Base-by-base conservation (phyloP, 2,888 invertebrate species). In the Apamea sordens region DNA sequence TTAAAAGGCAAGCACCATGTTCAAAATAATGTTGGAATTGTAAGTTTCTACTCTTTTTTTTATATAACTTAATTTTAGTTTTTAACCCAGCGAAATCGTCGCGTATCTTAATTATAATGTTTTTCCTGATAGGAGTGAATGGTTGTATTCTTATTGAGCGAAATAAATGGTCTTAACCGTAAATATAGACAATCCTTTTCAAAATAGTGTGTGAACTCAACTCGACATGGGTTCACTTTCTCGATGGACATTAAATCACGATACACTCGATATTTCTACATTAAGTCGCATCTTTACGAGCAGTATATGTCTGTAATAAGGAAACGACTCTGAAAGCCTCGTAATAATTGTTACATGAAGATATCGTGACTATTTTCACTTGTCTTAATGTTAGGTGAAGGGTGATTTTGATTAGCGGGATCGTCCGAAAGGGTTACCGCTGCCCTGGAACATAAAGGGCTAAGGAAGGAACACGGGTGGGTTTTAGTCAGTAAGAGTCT, bases 301-400 rank as follows among this genome's bases (percentile, higher is more conserved):
- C 84, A 79, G 88, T 70, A 79, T 83, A 53, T 67, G 61, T n/a
- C 61, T 24, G 75, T 76, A 70, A 86, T 77, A 71, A 85, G 86
- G 88, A 86, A 88, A 77, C 56, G 36, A 64, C 61, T 76, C 77
- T 50, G 78, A 85, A 76, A 77, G 73, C 77, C 21, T 73, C 78
- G 73, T 50, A 76, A 67, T 84, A 80, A 77, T 86, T 79, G 70
- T 76, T 78, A 79, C 64, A 65, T 73, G 72, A 69, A 86, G 63
- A 63, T 76, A 65, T 70, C 84, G 84, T 83, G 73, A 59, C 41
- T 50, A 63, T 73, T 83, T 85, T 76, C 83, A 83, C 86, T 75
- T 67, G 65, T 10, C 21, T 78, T 67, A 44, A 81, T 67, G 65
- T 71, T 70, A 59, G 44, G 79, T 65, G 70, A 81, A 67, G 28